Evolutionary conservation across 2,797 vertebrate genomes (phyloP).

Genomic region (Oreochromis grahami): DNA sequence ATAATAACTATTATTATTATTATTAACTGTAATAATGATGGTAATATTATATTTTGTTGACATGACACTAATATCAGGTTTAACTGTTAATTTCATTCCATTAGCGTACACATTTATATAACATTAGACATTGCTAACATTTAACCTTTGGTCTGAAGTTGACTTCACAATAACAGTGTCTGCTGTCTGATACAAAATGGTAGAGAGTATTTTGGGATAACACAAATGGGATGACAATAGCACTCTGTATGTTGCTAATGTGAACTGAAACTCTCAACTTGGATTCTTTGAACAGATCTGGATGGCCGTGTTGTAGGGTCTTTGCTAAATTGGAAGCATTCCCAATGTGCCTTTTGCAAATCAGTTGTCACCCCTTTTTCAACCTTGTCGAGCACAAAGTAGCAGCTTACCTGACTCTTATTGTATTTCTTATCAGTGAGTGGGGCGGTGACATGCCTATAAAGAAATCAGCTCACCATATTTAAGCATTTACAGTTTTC

Average conservation of each 20-base stretch:
- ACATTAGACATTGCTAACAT: background rate
- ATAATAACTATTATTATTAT: too few species aligned
- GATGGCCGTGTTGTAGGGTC: background rate
- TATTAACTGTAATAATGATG: background rate
- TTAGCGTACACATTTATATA: background rate
- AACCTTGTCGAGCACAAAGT: background rate
- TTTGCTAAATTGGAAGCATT: background rate
- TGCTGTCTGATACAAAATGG: background rate
- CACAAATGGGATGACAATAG: background rate
- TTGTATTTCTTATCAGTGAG: background rate
- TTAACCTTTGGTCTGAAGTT: background rate
- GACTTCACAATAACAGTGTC: background rate
- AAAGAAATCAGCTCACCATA: background rate
- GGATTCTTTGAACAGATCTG: background rate
- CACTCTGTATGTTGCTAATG: background rate
- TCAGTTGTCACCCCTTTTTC: background rate
- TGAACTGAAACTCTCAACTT: background rate
- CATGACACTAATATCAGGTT: background rate
- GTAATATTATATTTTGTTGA: background rate
- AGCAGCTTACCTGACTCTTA: background rate
- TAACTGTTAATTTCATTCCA: fast-evolving
- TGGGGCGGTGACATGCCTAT: background rate
- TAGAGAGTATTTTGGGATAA: background rate
- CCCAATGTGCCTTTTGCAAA: background rate
- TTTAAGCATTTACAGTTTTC: background rate